Evolutionary conservation across 2,888 invertebrate genomes (phyloP).

Genomic region (Alcis repandata): DNA sequence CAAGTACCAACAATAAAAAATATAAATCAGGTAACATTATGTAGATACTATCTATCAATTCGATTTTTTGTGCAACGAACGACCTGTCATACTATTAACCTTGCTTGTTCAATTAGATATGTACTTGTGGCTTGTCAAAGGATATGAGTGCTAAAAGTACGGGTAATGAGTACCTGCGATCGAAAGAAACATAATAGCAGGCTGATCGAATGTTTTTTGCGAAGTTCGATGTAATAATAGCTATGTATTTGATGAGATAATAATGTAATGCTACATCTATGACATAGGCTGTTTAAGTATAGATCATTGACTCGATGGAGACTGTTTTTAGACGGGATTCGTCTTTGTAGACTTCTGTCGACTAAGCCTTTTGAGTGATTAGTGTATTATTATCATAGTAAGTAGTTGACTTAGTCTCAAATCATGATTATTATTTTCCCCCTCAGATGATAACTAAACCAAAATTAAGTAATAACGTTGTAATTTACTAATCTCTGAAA

Average conservation of each 20-base stretch:
- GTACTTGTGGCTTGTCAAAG: background rate
- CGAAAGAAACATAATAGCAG: background rate
- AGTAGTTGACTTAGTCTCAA: too few species aligned
- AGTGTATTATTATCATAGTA: too few species aligned
- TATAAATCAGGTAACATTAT: background rate
- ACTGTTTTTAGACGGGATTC: too few species aligned
- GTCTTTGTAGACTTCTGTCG: background rate
- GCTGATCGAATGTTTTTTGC: slow-evolving; percentile 8
- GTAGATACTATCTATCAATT: background rate
- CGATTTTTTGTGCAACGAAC: slow-evolving; percentile 12
- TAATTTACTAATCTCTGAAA: too few species aligned
- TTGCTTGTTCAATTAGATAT: slow-evolving; percentile 1
- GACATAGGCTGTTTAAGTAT: background rate
- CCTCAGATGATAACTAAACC: too few species aligned
- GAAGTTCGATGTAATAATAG: background rate
- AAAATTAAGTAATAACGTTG: too few species aligned
- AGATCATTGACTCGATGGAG: background rate
- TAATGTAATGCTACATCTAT: background rate
- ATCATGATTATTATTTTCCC: too few species aligned
- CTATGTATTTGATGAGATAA: background rate
- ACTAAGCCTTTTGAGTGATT: too few species aligned
- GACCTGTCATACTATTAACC: slow-evolving; percentile 3
- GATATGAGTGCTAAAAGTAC: background rate
- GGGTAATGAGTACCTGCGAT: background rate
- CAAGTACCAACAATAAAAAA: too few species aligned